Base-by-base conservation (phyloP, 2,797 vertebrate genomes). In the Alectoris magna region DNA sequence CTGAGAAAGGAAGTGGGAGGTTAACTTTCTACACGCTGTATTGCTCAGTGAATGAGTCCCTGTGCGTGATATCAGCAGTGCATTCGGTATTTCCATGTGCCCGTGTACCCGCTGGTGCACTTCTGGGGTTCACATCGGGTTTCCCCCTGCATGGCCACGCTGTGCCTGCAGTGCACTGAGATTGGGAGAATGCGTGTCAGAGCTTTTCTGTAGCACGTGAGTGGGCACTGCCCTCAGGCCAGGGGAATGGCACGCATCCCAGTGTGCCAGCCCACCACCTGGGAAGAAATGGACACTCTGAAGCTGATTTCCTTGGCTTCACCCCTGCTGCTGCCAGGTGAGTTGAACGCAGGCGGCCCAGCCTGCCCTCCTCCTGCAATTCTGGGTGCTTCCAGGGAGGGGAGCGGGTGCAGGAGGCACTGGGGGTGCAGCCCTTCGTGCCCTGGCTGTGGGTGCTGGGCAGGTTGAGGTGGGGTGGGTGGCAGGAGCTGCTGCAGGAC, bases 91-190 rank as follows among this genome's bases (percentile, higher is more conserved):
- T 53, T 3, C 2, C 0, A 2, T 11, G 1, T 26, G 38, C 4
- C 68, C 14, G 41, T 10, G 31, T 22, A 1, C 34, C 44, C 4
- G 15, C 44, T 34, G 69, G 26, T 18, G 71, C 71, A 38, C 24
- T 11, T 19, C 60, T 44, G 49, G 1, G 2, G 1, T 9, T 19
- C 31, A 1, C 9, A 2, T 3, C 1, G 8, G 62, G n/a, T 29
- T 51, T 49, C 43, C 26, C 60, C 64, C 5, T 1, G 41, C 26
- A 11, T 62, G 24, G 63, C 62, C 18, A 3, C 11, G 38, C 68
- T 46, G 41, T 0, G 0, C 12, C 71, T 3, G 31, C 10, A 3
- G 63, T 6, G 2, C 22, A 1, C 8, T 0, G 6, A n/a, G 80
- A 63, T 1, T 24, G 6, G 41, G 36, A 39, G 49, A 19, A 6